Conservation (phyloP, 1,140 invertebrate genomes). For the Aphaenogaster ashmeadi region DNA sequence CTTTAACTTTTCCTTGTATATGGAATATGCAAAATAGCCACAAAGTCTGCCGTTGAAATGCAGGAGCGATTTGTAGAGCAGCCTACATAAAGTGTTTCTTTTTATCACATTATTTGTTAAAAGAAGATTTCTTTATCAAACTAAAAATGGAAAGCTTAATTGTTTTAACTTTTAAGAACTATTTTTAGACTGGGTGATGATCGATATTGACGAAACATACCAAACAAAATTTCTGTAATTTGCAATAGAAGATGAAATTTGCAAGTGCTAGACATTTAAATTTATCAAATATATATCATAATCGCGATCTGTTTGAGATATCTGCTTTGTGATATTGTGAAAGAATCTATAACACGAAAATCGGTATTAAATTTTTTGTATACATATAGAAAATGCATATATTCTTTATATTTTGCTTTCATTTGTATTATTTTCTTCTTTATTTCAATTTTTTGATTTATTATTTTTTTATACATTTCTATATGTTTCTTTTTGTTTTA, state of each 20-base stretch:
- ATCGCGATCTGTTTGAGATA: not conserved
- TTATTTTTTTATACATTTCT: conserved; percentile 33
- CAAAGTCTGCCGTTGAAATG: conserved; percentile 5
- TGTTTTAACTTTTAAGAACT: not conserved
- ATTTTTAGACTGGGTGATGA: not conserved
- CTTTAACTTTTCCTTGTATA: conserved; percentile 36
- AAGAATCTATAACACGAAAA: conserved; percentile 12
- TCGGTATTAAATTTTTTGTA: conserved; percentile 12
- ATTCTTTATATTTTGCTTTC: conserved; percentile 11
- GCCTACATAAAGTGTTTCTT: not conserved
- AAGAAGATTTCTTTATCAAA: not conserved
- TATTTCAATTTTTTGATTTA: conserved; percentile 20
- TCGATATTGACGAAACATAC: not conserved
- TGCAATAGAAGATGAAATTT: not conserved
- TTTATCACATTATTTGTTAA: not conserved
- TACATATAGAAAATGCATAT: not conserved
- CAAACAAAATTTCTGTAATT: conserved; percentile 16
- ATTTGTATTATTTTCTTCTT: conserved; percentile 40
- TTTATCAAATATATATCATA: conserved; percentile 6
- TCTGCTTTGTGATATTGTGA: not conserved
- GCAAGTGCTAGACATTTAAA: not conserved
- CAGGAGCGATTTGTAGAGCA: not conserved
- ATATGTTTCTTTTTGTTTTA: conserved; percentile 16
- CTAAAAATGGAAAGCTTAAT: not conserved
- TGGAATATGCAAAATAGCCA: not conserved